Evolutionary conservation across 2,113 vertebrate genomes (phyloP).

Genomic region (Chaenogobius annularis): DNA sequence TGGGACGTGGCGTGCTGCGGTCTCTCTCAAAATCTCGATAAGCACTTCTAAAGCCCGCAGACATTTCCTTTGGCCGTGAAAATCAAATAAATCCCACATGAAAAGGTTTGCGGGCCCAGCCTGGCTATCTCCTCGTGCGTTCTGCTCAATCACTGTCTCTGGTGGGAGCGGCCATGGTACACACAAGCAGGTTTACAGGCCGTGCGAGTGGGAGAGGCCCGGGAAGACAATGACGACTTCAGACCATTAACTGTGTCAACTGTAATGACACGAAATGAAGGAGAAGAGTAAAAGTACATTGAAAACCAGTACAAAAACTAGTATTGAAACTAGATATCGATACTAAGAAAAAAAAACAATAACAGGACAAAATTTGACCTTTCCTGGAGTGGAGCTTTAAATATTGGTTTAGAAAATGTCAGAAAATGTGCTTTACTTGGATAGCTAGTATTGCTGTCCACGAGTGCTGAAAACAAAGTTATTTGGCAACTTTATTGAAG

Average conservation of each 20-base stretch:
- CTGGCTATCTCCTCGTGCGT: neutral
- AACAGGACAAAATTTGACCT: too few relatives aligned
- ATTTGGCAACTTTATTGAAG: neutral
- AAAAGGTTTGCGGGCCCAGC: slow-evolving; percentile 22
- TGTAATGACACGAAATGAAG: neutral
- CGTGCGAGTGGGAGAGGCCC: slow-evolving; percentile 27
- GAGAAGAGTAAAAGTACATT: neutral
- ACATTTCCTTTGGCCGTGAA: slow-evolving; percentile 46
- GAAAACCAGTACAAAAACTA: too few relatives aligned
- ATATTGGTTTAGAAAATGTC: neutral
- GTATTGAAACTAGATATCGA: neutral
- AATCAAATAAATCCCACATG: slow-evolving; percentile 42
- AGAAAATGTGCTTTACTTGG: neutral
- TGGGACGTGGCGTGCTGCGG: slow-evolving; percentile 7
- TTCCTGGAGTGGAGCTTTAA: too few relatives aligned
- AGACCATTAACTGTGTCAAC: slow-evolving; percentile 3
- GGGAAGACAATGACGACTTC: neutral
- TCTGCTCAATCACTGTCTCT: slow-evolving; percentile 32
- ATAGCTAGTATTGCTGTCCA: neutral
- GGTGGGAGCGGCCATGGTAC: slow-evolving; percentile 28
- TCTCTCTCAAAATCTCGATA: slow-evolving; percentile 50
- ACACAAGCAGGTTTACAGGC: slow-evolving; percentile 18
- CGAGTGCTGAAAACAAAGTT: slow-evolving; percentile 9
- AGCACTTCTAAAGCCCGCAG: slow-evolving; percentile 23
- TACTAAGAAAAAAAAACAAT: neutral